Evolutionary conservation across 2,888 invertebrate genomes (phyloP).

Genomic region (Matsumyia berberina): DNA sequence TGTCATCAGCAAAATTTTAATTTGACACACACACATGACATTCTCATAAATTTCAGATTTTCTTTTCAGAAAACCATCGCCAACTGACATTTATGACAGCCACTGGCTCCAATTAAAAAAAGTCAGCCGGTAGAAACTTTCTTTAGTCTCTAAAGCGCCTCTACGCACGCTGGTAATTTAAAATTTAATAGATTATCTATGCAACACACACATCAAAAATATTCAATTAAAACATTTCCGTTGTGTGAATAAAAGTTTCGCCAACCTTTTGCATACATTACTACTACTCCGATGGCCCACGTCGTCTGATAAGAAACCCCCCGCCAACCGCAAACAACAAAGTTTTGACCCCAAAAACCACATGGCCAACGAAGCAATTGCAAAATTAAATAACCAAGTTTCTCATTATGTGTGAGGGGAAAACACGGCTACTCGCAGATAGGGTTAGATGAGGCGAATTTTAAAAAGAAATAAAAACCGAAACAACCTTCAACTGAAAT

Average conservation of each 20-base stretch:
- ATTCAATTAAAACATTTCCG: slow-evolving; percentile 52
- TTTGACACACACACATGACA: background rate
- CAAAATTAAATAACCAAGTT: slow-evolving; percentile 24
- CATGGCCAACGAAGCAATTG: slow-evolving; percentile 42
- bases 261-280: slow-evolving; percentile 51
- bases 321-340: background rate
- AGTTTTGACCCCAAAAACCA: slow-evolving; percentile 49
- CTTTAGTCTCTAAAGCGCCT: background rate
- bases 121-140: background rate
- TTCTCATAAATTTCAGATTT: slow-evolving; percentile 5
- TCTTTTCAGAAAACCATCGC: slow-evolving; percentile 7
- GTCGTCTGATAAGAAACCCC: slow-evolving; percentile 19
- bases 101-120: slow-evolving; percentile 12
- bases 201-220: slow-evolving; percentile 24
- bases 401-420: background rate
- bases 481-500: slow-evolving; percentile 41
- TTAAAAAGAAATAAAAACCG: slow-evolving; percentile 17
- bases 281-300: slow-evolving; percentile 11
- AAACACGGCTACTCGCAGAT: background rate
- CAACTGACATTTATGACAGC: slow-evolving; percentile 38
- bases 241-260: slow-evolving; percentile 47
- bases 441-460: background rate
- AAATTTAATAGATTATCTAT: slow-evolving; percentile 46
- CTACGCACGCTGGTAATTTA: slow-evolving; percentile 5
- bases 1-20: background rate